phyloP scores from a whole-genome alignment of 1,140 invertebrate species.

The Sarcophaga peregrina region DNA sequence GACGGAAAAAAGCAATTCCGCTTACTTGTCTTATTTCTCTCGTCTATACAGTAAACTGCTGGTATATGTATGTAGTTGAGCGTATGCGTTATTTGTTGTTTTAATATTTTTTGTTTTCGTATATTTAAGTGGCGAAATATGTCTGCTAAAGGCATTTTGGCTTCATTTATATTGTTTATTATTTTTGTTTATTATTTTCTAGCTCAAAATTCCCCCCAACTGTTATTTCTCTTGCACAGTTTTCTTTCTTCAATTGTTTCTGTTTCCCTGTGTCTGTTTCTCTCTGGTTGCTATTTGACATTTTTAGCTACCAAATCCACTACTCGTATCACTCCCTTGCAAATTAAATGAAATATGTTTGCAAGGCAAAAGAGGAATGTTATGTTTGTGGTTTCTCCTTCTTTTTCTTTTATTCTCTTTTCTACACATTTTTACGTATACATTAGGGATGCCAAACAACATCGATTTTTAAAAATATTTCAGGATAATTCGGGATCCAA shows the following conservation, averaged over 20 bases:
- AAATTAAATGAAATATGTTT: background rate
- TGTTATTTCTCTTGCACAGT: background rate
- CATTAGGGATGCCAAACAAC: too few species aligned
- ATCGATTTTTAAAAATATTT: too few species aligned
- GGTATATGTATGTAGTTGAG: background rate
- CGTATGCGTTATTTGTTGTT: background rate
- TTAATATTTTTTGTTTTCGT: slow-evolving; percentile 12
- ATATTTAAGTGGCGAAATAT: slow-evolving; percentile 36
- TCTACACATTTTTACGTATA: too few species aligned
- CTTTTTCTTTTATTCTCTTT: background rate
- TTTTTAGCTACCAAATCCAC: slow-evolving; percentile 27
- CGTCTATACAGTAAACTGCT: background rate
- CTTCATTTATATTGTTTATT: slow-evolving; percentile 38
- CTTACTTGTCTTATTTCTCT: background rate
- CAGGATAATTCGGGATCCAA: too few species aligned
- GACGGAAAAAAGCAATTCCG: background rate
- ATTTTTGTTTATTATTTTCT: slow-evolving; percentile 33
- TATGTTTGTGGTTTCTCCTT: background rate
- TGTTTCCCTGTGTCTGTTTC: background rate
- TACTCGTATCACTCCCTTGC: background rate
- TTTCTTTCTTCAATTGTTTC: too few species aligned
- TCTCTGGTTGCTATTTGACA: background rate
- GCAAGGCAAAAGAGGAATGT: background rate
- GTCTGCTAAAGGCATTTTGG: slow-evolving; percentile 35
- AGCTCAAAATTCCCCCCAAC: background rate